These are phyloP conservation scores for Porites cylindrica DNA, from an alignment of 92 coral and sea anemone genomes.

Conservation along the genomic window DNA sequence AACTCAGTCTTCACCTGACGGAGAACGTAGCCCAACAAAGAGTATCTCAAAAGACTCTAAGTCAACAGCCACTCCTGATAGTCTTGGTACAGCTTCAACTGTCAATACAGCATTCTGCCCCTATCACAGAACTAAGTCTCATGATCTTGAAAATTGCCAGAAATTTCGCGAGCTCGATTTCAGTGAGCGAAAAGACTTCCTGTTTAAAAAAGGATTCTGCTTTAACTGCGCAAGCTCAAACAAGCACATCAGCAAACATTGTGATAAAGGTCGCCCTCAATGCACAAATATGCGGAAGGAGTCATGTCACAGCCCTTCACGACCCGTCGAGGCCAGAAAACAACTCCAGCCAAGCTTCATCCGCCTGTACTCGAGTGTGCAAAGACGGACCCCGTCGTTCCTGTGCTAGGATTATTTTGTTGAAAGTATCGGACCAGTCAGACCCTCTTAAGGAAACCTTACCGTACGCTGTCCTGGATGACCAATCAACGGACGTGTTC, in stretches of 20 bases:
- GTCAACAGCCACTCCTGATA: neutral
- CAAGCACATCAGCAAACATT: conserved; percentile 33
- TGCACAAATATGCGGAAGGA: conserved; percentile 46
- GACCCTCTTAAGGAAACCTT: conserved; percentile 22
- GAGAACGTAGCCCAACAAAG: too few relatives aligned
- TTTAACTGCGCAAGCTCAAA: conserved; percentile 37
- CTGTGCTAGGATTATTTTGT: conserved; percentile 65
- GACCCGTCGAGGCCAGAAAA: conserved; percentile 26
- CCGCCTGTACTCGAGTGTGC: conserved; percentile 21
- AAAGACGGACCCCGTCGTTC: conserved; percentile 33
- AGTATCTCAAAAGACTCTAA: too few relatives aligned
- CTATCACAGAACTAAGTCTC: conserved; percentile 59
- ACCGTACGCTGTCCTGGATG: conserved; percentile 57
- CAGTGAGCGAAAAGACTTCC: conserved; percentile 27
- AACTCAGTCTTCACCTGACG: too few relatives aligned
- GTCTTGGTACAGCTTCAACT: neutral
- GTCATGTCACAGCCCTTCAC: conserved; percentile 58
- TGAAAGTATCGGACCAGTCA: conserved; percentile 50
- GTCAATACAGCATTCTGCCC: conserved; percentile 37
- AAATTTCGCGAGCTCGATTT: conserved; percentile 40
- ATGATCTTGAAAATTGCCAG: conserved; percentile 52
- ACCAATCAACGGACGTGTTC: conserved; percentile 13
- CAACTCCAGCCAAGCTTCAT: neutral
- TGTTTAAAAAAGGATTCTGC: conserved; percentile 31
- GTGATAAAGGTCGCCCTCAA: conserved; percentile 14